Evolutionary conservation across 2,888 invertebrate genomes (phyloP), one percentile per base, ranked within the genome.

Genomic region (Leptinotarsa tumamoca): DNA sequence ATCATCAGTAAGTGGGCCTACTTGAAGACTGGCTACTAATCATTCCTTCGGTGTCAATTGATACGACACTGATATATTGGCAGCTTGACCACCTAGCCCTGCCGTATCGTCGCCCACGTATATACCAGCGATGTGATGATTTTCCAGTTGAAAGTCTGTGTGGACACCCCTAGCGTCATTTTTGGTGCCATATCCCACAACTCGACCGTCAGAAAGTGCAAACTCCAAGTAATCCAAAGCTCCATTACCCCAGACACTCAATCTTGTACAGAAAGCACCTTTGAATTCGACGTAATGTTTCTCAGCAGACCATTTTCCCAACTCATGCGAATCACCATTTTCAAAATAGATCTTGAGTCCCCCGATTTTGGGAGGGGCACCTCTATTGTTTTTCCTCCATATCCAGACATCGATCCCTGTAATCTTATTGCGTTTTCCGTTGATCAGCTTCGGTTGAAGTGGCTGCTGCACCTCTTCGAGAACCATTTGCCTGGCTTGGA

Each of bases 171-270:
- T 4, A 51, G 51, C 17, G 1, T 51, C 51, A 3, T 1, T 13
- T 52, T 67, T 67, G 7, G 72, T 33, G n/a, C 73, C 73, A 13
- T 51, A 69, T 18, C 21, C 63, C 23, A 63, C n/a, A 21, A 63
- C 63, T 2, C 73, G 58, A 27, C 69, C 73, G 68, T 73, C 68
- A 17, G 69, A 69, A 52, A 69, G 68, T 13, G 17, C 18, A 27
- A 73, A 73, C 23, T 73, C 73, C 33, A 73, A 50, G 15, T 63
- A 68, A 52, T 73, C 69, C 33, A 73, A 18, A 33, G 27, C 49
- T 13, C 68, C 61, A 63, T 69, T 63, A 14, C 73, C 73, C 68
- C 68, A 73, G 63, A 52, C 73, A n/a, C 15, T 69, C 15, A 73
- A 21, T 66, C 52, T 63, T 2, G 69, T 51, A 33, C 68, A 69